Evolutionary conservation across 2,113 vertebrate species (phyloP), one percentile per base, ranked within the genome.

Genomic region (Ictalurus furcatus): DNA sequence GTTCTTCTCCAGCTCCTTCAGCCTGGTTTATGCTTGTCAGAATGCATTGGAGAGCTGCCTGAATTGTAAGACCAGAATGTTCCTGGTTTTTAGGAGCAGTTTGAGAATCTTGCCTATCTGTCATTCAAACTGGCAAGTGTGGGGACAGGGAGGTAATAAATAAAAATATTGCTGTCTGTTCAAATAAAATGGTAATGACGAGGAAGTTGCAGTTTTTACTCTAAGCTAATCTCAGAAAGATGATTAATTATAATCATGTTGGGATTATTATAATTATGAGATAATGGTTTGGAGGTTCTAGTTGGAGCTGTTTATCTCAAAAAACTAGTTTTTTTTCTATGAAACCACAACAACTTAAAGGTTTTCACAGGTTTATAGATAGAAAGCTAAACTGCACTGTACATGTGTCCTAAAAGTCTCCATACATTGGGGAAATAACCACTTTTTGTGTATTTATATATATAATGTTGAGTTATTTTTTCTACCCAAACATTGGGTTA

Each of bases 21-120:
- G 58, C 58, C 65, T 56, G 87, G 48, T 81, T 83, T 61, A 83
- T 83, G 56, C 30, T 61, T 40, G 56, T 61, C 80, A 83, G 80
- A 61, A 23, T 40, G 21, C 80, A 37, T 14, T 59, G 80, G 80
- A 83, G 80, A 59, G 21, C 56, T 61, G 80, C 30, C 80, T 61
- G 19, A 83, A 23, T 16, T 83, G 56, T 61, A 61, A 59, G 56
- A 59, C 80, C 14, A 17, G 30, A 83, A 83, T 61, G 81, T 83
- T 83, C 56, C 56, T 25, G 19, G 19, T 25, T 83, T 61, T 83
- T 61, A 61, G 30, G 19, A 83, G 61, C 21, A 59, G 54, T 59
- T 82, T 14, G 16, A 37, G 28, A 61, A 83, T 37, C 17, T 58
- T 82, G 79, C n/a, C 28, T 34, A 11, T 61, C 30, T 40, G 56